phyloP scores from a whole-genome alignment of 2,113 vertebrate genomes.

The Pangasianodon gigas region DNA sequence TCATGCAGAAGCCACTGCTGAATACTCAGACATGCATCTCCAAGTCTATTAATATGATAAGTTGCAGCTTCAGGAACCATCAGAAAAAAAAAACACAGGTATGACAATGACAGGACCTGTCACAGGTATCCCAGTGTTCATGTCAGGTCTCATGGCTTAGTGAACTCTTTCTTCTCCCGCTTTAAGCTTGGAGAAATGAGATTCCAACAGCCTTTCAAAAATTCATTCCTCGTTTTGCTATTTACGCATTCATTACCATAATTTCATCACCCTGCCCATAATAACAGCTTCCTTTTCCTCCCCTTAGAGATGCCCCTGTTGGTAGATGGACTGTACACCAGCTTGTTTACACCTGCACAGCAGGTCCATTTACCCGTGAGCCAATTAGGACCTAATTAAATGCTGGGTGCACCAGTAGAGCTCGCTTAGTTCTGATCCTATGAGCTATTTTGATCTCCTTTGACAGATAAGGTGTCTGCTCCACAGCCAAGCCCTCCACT shows the following conservation, averaged over 20 bases:
- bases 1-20: background rate
- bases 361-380: constrained; percentile 40
- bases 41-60: constrained; percentile 7
- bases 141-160: background rate
- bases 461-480: constrained; percentile 60
- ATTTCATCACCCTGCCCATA: constrained; percentile 22
- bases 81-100: background rate
- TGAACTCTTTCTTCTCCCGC: constrained; percentile 3
- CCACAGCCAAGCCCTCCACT: constrained; percentile 35
- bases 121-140: background rate
- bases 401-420: constrained; percentile 22
- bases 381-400: constrained; percentile 60
- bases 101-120: background rate
- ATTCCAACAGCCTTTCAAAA: background rate
- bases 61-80: background rate
- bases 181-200: background rate
- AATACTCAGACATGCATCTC: background rate
- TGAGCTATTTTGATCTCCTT: constrained; percentile 53
- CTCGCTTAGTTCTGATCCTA: constrained; percentile 37
- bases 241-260: constrained; percentile 10
- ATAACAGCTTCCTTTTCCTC: background rate
- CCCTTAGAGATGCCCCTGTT: constrained; percentile 17
- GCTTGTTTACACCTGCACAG: constrained; percentile 55
- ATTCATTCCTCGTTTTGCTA: constrained; percentile 22
- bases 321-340: constrained; percentile 42